Evolutionary conservation across 1,140 invertebrate genomes (phyloP), one percentile per base, ranked within the genome.

Genomic region (Nephotettix cincticeps): DNA sequence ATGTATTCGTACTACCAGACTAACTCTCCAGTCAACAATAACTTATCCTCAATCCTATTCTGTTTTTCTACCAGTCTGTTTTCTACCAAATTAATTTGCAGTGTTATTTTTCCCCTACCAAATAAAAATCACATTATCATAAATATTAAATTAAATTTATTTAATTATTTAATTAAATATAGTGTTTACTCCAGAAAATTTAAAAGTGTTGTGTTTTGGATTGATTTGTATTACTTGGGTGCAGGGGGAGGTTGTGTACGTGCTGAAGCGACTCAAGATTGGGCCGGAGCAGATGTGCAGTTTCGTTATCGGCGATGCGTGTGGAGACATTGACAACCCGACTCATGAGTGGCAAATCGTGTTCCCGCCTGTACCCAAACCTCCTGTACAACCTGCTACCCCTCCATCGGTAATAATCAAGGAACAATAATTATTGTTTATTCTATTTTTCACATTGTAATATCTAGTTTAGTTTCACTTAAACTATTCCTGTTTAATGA

Each of bases 331-430:
- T 0, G 93, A 92, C 74, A 94, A 94, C 80, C 93, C 93, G 0
- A 89, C 91, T 28, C 93, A 95, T 75, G 93, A 96, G 71, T 97
- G 95, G 95, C 89, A 92, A 77, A 91, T 96, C 0, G 86, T 89
- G 1, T 93, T 96, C 76, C 93, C 94, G 1, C 93, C 93, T 0
- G 91, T 95, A 27, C 90, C 91, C 0, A 96, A 97, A 78, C 94
- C 93, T 14, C 69, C 71, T 27, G 71, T 73, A 0, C 67, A 69
- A 58, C 80, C 86, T 0, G 77, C 88, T 0, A 81, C 83, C 47
- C 83, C 86, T 68, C 92, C 93, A 1, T 83, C 89, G 78, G 88
- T 86, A 78, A 76, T 72, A 58, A 56, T 69, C 19, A 67, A 21
- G 28, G 27, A 23, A 13, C 11, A 65, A 65, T 11, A n/a, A 36